These are phyloP conservation scores for Cheilosia grossa DNA, from an alignment of 2,888 invertebrate genomes.

Conservation along the genomic window DNA sequence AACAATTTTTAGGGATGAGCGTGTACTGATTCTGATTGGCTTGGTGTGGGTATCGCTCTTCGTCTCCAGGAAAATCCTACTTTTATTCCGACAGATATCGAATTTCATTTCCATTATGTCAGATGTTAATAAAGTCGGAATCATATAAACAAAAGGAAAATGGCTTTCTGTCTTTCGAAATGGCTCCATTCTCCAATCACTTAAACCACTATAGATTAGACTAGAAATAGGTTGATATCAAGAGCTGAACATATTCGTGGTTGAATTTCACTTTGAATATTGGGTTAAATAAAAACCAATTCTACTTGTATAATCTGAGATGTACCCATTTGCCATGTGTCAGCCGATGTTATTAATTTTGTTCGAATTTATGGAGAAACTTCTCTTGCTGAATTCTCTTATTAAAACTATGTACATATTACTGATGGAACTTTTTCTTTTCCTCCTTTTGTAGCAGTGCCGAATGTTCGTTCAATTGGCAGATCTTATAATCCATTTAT, in stretches of 20 bases:
- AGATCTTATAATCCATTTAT: conserved; percentile 32
- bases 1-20: not conserved
- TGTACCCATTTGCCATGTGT: not conserved
- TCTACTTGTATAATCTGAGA: not conserved
- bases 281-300: not conserved
- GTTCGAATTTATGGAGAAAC: conserved; percentile 12
- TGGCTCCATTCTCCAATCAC: conserved; percentile 3
- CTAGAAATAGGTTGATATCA: not conserved
- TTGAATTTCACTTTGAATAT: not conserved
- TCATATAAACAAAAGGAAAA: no score
- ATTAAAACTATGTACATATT: not conserved
- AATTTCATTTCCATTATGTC: conserved; percentile 39
- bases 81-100: conserved; percentile 23
- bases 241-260: no score
- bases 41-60: not conserved
- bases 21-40: conserved; percentile 21
- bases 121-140: conserved; percentile 21
- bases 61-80: no score
- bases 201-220: not conserved
- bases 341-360: not conserved
- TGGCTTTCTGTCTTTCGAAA: not conserved
- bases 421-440: not conserved
- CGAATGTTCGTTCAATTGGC: not conserved
- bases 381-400: not conserved
- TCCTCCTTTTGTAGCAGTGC: not conserved